Conservation (phyloP, 1,140 invertebrate species). For the Spodoptera frugiperda region DNA sequence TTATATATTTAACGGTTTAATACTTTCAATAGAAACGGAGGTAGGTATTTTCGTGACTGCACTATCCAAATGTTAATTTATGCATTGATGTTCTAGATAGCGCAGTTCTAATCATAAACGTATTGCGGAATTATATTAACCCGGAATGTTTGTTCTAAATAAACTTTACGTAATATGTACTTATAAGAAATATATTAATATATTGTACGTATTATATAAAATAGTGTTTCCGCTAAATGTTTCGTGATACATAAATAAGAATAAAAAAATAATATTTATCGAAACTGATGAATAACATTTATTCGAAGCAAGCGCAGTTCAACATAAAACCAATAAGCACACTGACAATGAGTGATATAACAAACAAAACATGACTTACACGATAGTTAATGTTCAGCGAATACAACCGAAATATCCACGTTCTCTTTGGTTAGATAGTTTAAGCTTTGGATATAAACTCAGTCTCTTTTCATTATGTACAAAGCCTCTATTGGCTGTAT, state of each 20-base stretch:
- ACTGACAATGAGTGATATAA: conserved; percentile 84
- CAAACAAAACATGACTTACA: conserved; percentile 86
- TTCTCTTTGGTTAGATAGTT: conserved; percentile 77
- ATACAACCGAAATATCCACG: conserved; percentile 78
- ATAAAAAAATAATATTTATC: conserved; percentile 58
- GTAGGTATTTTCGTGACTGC: background rate
- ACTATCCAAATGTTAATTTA: background rate
- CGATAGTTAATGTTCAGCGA: conserved; percentile 80
- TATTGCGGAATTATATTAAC: background rate
- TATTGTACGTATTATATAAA: conserved; percentile 35
- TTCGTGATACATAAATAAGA: conserved; percentile 51
- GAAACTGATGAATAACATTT: conserved; percentile 61
- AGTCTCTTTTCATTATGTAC: conserved; percentile 84
- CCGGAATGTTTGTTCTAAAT: conserved; percentile 11
- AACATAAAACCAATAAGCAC: conserved; percentile 80
- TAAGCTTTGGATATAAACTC: conserved; percentile 82
- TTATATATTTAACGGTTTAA: background rate
- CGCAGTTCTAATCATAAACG: background rate
- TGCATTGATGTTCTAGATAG: conserved; percentile 1
- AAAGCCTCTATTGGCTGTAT: conserved; percentile 69
- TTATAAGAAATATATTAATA: conserved; percentile 12
- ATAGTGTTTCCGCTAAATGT: conserved; percentile 41
- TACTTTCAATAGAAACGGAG: too few relatives aligned
- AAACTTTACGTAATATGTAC: conserved; percentile 25
- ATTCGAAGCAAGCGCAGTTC: conserved; percentile 81